Evolutionary conservation across 2,113 vertebrate genomes (phyloP).

Genomic region (Vimba vimba): DNA sequence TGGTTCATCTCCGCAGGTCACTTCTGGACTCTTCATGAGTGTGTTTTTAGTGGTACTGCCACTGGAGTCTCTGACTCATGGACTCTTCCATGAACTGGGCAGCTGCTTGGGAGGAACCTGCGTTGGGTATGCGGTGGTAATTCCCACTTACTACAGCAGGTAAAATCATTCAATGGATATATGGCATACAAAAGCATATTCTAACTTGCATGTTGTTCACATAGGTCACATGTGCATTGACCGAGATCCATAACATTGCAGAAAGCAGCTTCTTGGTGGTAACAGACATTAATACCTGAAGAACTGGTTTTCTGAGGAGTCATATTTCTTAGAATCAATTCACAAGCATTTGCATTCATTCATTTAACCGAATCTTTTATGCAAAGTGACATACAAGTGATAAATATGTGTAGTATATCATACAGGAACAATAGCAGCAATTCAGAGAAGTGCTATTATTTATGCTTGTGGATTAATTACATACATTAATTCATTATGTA

Average conservation of each 20-base stretch:
- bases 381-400: background rate
- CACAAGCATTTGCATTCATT: background rate
- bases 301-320: background rate
- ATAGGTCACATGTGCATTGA: background rate
- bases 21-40: slow-evolving; percentile 90
- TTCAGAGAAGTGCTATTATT: background rate
- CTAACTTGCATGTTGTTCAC: background rate
- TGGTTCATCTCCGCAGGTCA: slow-evolving; percentile 73
- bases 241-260: background rate
- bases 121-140: slow-evolving; percentile 92
- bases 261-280: background rate
- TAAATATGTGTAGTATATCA: background rate
- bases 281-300: background rate
- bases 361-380: too few relatives aligned
- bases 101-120: slow-evolving; percentile 94
- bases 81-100: slow-evolving; percentile 93
- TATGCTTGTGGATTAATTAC: background rate
- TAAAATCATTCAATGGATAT: slow-evolving; percentile 64
- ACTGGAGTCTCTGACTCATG: slow-evolving; percentile 91
- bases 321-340: background rate
- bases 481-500: too few relatives aligned
- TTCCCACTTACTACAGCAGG: slow-evolving; percentile 95
- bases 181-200: background rate
- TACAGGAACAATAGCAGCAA: background rate
- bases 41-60: slow-evolving; percentile 90